phyloP scores from a whole-genome alignment of 1,140 invertebrate genomes.

The Hycleus cichorii region DNA sequence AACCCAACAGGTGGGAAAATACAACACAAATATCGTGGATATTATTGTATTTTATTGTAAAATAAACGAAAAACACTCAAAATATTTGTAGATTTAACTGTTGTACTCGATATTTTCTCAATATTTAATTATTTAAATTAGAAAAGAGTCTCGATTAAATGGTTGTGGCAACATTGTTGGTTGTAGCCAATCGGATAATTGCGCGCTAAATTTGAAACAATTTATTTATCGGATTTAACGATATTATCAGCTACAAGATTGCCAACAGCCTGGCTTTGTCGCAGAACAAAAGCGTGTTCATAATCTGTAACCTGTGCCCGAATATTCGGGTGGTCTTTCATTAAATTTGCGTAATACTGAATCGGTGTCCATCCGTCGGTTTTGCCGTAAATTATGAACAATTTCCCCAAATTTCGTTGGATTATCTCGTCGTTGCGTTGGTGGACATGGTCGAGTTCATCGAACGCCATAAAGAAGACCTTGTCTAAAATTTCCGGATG shows the following conservation, averaged over 20 bases:
- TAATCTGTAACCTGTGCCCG: constrained; percentile 59
- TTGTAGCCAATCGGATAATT: background rate
- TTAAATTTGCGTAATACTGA: constrained; percentile 56
- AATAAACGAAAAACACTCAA: too few species aligned
- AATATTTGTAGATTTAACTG: too few species aligned
- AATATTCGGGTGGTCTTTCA: constrained; percentile 50
- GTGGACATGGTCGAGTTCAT: constrained; percentile 55
- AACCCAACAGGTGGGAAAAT: too few species aligned
- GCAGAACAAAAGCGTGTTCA: constrained; percentile 70
- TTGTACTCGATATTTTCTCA: too few species aligned
- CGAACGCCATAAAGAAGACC: constrained; percentile 52
- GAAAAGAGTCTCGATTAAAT: too few species aligned
- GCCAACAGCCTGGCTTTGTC: constrained; percentile 54
- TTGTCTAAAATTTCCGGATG: constrained; percentile 46
- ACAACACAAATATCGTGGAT: too few species aligned
- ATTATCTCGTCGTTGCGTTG: constrained; percentile 51
- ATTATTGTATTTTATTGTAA: too few species aligned
- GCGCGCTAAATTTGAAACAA: background rate
- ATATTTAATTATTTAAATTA: too few species aligned
- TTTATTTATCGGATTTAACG: constrained; percentile 24
- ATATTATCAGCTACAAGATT: constrained; percentile 51
- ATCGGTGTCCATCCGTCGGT: constrained; percentile 69
- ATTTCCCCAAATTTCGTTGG: constrained; percentile 46
- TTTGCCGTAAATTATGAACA: constrained; percentile 70
- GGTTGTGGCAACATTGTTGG: too few species aligned